Evolutionary conservation across 2,888 invertebrate species (phyloP).

Genomic region (Drosophila dives): DNA sequence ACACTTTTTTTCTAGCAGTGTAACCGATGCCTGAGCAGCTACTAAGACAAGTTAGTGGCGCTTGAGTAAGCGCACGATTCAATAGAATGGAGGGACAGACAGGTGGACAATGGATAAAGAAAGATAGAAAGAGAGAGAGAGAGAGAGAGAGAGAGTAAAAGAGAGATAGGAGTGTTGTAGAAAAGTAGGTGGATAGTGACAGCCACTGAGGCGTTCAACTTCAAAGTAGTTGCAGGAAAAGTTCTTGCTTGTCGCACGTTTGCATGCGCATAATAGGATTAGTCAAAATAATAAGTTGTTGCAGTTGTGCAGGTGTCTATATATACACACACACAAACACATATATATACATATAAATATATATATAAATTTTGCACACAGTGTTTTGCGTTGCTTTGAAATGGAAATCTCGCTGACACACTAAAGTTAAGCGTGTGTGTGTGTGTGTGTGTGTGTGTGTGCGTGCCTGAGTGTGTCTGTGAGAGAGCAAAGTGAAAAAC

Average conservation of each 20-base stretch:
- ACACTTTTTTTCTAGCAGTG: constrained; percentile 57
- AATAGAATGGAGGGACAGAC: constrained; percentile 68
- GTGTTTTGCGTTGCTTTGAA: constrained; percentile 56
- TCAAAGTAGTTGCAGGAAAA: constrained; percentile 75
- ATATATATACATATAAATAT: not conserved
- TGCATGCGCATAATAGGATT: constrained; percentile 79
- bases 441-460: not conserved
- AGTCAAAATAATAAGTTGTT: constrained; percentile 77
- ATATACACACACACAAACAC: not conserved
- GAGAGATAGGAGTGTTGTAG: not conserved
- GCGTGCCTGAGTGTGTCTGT: not conserved
- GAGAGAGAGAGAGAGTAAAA: not conserved
- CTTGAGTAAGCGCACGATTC: constrained; percentile 75
- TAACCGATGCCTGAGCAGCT: constrained; percentile 27
- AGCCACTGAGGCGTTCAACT: constrained; percentile 66
- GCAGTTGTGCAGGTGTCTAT: constrained; percentile 38
- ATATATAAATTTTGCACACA: constrained; percentile 1
- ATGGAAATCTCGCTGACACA: constrained; percentile 69
- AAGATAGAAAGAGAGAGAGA: not conserved
- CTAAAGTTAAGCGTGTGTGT: constrained; percentile 33
- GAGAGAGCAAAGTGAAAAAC: constrained; percentile 3
- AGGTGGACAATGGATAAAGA: constrained; percentile 35
- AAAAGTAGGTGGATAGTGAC: constrained; percentile 40
- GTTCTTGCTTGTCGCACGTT: constrained; percentile 72
- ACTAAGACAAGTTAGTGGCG: constrained; percentile 75